Base-by-base conservation (phyloP, 2,888 invertebrate species). In the Lottia scabra region DNA sequence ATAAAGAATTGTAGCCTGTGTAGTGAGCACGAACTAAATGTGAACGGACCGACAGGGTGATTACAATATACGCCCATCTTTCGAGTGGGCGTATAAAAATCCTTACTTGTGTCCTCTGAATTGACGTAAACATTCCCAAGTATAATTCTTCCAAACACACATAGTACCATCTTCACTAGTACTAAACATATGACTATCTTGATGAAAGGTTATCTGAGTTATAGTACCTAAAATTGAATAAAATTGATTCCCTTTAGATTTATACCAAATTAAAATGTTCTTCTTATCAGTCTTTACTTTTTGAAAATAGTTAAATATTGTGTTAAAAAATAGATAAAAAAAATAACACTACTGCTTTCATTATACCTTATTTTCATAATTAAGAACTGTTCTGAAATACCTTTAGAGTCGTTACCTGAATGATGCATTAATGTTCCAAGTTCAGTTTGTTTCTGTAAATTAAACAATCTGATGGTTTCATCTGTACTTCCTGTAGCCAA, bases 401-500 rank as follows among this genome's bases (percentile, higher is more conserved):
- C 38, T 38, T 38, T 38, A 38, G 38, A 38, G 65, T 63, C 27
- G 56, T 77, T 89, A 87, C 96, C 95, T 86, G 93, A 92, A 85
- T 98, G 98, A 78, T 95, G 93, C 85, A 94, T 93, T 63, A 98
- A 91, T 79, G 94, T 93, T 56, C 95, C 95, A 75, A 94, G 92
- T 87, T 96, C 95, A 83, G 93, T 93, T 46, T 96, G 92, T 0
- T 92, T 92, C 78, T 93, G 92, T 91, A 98, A 92, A 87, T 97
- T 95, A 80, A 96, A 95, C 4, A 98, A 91, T 69, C 94, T 93
- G 70, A 98, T 93, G 75, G 94, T 93, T 90, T 98, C 98, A 90
- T 98, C 98, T 1, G 95, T 93, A 67, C 95, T 95, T 12, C 96
- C 97, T 0, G 96, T 95, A 0, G 96, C 96, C 67, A 97, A 88